Conservation (phyloP, 2,888 invertebrate species). For the Polia nebulosa region DNA sequence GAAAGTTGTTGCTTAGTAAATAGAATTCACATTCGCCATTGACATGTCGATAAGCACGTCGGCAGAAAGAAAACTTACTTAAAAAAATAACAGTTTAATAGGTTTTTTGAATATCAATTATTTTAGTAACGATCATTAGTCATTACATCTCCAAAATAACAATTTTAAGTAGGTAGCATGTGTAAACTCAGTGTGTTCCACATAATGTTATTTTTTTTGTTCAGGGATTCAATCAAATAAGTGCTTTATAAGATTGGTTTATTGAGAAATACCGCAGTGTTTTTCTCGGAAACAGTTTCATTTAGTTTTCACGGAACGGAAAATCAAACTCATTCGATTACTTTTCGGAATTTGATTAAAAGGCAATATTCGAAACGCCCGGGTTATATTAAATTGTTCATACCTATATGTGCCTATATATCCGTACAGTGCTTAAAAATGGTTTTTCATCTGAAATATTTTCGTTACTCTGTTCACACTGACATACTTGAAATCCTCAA, state of each 20-base stretch:
- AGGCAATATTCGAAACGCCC: slow-evolving; percentile 18
- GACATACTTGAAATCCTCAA: neutral
- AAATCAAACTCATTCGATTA: neutral
- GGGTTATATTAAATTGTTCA: slow-evolving; percentile 1
- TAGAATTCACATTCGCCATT: too few species aligned
- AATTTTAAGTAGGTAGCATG: neutral
- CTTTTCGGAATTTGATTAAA: slow-evolving; percentile 32
- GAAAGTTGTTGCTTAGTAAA: too few species aligned
- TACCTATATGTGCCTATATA: too few species aligned
- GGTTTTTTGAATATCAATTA: neutral
- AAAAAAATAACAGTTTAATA: too few species aligned
- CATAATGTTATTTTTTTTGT: neutral
- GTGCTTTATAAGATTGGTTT: neutral
- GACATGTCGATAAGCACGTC: too few species aligned
- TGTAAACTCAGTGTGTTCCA: neutral
- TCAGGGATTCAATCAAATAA: neutral
- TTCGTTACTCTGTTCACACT: neutral
- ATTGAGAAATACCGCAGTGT: neutral
- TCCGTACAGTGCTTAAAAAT: neutral
- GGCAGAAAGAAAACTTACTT: too few species aligned
- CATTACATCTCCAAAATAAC: neutral
- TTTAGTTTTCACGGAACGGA: neutral
- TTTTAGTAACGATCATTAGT: neutral
- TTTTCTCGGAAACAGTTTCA: neutral
- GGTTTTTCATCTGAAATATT: neutral